Base-by-base conservation (phyloP, 2,113 vertebrate genomes). In the Heliornis fulica region DNA sequence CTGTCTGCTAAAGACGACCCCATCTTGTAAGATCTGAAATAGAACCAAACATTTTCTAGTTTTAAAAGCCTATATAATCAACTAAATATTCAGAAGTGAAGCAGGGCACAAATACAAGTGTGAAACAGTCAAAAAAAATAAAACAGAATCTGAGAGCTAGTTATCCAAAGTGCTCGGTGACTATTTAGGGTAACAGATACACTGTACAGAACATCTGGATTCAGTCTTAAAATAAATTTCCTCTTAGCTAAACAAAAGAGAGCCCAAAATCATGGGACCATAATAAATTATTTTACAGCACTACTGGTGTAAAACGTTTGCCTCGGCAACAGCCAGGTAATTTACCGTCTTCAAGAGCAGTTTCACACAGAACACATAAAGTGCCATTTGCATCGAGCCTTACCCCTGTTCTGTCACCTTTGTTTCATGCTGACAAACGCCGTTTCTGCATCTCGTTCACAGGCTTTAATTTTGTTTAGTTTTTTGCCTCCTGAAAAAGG, bases 291-390 rank as follows among this genome's bases (percentile, higher is more conserved):
- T 1, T 41, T 75, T 61, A 63, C 38, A 60, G 17, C 29, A 88
- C 11, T 76, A 9, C 4, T 28, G 78, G 8, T 53, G 63, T 51
- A 36, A 88, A 88, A 46, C 2, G 2, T 80, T 38, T 75, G 34
- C 18, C 15, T 41, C 1, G 11, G 48, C 1, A 4, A 38, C 2
- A 1, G 71, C 5, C 12, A 4, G 6, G 28, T 48, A 17, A 64
- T 89, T 79, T 57, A 34, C 13, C 26, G 9, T 41, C 15, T 10
- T 32, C 4, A 43, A 36, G 18, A 64, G 5, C 32, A 80, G 13
- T n/a, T 69, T 25, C 23, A 45, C 45, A 61, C 29, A 29, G 11
- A 83, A 81, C 26, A 20, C 3, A 78, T 8, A 57, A 46, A 50
- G 15, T 1, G 3, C 1, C 17, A 61, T 40, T 89, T 71, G 9